Evolutionary conservation across 2,797 vertebrate species (phyloP).

Genomic region (Discoglossus pictus): DNA sequence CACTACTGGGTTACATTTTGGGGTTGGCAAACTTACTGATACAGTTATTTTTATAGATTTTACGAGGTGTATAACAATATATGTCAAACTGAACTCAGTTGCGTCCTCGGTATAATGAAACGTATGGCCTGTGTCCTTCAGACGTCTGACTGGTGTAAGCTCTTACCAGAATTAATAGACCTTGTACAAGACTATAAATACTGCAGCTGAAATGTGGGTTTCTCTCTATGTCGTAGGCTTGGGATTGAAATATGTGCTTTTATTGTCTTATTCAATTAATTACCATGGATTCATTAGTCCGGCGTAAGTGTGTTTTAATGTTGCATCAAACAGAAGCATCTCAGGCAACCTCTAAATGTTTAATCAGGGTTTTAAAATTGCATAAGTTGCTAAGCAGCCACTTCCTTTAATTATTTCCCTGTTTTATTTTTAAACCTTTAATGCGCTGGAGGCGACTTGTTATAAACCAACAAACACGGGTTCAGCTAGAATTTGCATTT

Average conservation of each 20-base stretch:
- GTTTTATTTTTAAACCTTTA: slow-evolving; percentile 26
- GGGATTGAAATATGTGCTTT: slow-evolving; percentile 12
- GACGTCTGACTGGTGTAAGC: slow-evolving; percentile 11
- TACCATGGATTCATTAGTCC: slow-evolving; percentile 34
- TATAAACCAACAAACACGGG: neutral
- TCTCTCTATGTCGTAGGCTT: neutral
- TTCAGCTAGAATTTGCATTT: slow-evolving; percentile 3
- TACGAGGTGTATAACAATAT: slow-evolving; percentile 33
- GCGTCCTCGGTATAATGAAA: slow-evolving; percentile 5
- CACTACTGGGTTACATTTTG: no score
- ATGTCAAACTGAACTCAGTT: slow-evolving; percentile 21
- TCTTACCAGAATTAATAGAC: slow-evolving; percentile 20
- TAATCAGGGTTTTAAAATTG: slow-evolving; percentile 41
- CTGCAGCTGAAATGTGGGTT: slow-evolving; percentile 12
- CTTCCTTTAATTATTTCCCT: slow-evolving; percentile 20
- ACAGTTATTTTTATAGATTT: slow-evolving; percentile 22
- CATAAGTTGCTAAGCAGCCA: slow-evolving; percentile 17
- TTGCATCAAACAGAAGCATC: slow-evolving; percentile 20
- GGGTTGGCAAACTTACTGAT: slow-evolving; percentile 1
- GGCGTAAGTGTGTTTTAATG: slow-evolving; percentile 17
- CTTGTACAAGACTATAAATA: slow-evolving; percentile 21
- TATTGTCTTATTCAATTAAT: slow-evolving; percentile 35
- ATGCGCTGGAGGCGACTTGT: slow-evolving; percentile 5
- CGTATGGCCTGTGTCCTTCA: slow-evolving; percentile 32
- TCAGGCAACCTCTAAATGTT: slow-evolving; percentile 32